Evolutionary conservation across 2,797 vertebrate genomes (phyloP).

Genomic region (Amniataba percoides): DNA sequence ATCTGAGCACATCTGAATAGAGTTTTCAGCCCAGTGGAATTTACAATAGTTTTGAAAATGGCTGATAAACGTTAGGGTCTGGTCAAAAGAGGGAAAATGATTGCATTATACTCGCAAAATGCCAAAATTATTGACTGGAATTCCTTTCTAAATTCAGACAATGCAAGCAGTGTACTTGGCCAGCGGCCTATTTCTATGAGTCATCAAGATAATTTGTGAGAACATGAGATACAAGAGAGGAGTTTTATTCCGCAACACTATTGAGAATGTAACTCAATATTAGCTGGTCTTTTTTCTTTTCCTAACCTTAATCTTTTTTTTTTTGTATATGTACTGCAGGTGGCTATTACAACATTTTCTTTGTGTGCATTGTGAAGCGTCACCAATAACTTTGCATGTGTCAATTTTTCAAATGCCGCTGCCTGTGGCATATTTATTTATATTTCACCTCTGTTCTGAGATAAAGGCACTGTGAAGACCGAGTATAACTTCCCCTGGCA

Average conservation of each 20-base stretch:
- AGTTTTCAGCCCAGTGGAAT: constrained; percentile 7
- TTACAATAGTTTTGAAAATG: constrained; percentile 7
- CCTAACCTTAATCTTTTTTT: neutral
- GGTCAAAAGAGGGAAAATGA: neutral
- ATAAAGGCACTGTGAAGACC: neutral
- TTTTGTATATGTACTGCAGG: neutral
- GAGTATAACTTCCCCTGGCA: neutral
- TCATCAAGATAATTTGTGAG: constrained; percentile 65
- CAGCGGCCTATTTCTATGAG: constrained; percentile 55
- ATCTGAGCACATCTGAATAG: constrained; percentile 29
- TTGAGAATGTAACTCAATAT: constrained; percentile 17
- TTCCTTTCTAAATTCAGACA: constrained; percentile 60
- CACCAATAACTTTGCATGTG: neutral
- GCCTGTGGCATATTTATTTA: neutral
- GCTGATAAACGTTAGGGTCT: neutral
- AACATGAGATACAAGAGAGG: constrained; percentile 54
- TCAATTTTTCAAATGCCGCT: neutral
- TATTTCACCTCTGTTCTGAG: neutral
- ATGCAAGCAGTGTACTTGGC: constrained; percentile 67
- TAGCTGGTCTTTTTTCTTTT: neutral
- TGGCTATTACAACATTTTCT: neutral
- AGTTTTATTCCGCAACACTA: constrained; percentile 29
- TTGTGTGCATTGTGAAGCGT: neutral
- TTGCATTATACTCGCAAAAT: constrained; percentile 40
- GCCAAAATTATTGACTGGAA: constrained; percentile 58